A percentile compares a stretch with the other conserved stretches of the same genome.
These are phyloP conservation scores for Geotrypetes seraphini DNA, from an alignment of 2,797 vertebrate species.

Conservation along the genomic window DNA sequence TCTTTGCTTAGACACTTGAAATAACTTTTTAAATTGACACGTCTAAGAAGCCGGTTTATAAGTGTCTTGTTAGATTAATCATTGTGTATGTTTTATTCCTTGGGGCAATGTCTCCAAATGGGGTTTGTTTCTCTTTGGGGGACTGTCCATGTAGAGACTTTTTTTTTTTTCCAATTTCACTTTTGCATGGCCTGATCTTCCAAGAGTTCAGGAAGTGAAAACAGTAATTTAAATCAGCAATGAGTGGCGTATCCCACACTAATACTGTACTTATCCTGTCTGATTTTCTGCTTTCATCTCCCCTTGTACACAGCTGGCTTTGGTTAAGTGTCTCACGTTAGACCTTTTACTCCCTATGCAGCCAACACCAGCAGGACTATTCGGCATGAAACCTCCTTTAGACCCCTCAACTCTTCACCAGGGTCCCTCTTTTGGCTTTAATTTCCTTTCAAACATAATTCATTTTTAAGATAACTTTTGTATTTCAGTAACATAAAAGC, in stretches of 20 bases:
- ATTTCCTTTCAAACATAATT: background rate
- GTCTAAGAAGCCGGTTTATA: too few relatives aligned
- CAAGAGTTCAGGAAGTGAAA: constrained; percentile 39
- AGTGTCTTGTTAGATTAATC: too few relatives aligned
- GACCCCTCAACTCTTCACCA: background rate
- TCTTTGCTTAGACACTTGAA: too few relatives aligned
- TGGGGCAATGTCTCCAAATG: too few relatives aligned
- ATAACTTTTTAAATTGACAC: too few relatives aligned
- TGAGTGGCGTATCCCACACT: constrained; percentile 58
- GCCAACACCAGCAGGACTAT: constrained; percentile 3
- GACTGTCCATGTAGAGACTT: constrained; percentile 30
- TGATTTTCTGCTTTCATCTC: constrained; percentile 72
- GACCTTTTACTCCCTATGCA: constrained; percentile 35
- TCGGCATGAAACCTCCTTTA: constrained; percentile 21
- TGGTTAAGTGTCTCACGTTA: constrained; percentile 58
- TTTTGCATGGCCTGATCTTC: constrained; percentile 43
- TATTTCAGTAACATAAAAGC: too few relatives aligned
- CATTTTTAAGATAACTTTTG: background rate
- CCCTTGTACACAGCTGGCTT: constrained; percentile 64
- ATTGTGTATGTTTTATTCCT: too few relatives aligned
- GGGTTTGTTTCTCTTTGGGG: too few relatives aligned
- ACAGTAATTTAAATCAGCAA: constrained; percentile 48
- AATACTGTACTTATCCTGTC: constrained; percentile 60
- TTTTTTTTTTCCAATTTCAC: constrained; percentile 25
- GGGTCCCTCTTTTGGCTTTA: background rate